A percentile compares a stretch with the other conserved stretches of the same genome.
phyloP scores from a whole-genome alignment of 1,140 invertebrate species.

The Panagrolaimus sp. region DNA sequence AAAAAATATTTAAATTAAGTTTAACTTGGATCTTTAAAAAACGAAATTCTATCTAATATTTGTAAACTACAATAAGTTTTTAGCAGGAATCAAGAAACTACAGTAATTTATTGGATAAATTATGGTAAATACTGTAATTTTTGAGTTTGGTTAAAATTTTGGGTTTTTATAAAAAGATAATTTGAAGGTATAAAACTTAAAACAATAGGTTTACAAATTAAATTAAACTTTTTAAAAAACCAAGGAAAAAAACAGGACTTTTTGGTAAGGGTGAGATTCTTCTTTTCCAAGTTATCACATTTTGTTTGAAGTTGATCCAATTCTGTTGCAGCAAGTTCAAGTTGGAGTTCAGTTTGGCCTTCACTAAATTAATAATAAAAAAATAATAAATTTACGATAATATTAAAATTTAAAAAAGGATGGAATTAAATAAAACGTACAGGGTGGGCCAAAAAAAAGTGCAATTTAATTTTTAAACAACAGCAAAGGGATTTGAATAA shows the following conservation, averaged over 20 bases:
- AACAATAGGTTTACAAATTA: conserved; percentile 2
- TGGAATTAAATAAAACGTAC: conserved; percentile 23
- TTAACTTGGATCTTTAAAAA: not conserved
- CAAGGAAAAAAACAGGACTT: conserved; percentile 23
- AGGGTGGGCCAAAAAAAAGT: no score
- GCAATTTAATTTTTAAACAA: no score
- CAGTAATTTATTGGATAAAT: no score
- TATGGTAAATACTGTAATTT: no score
- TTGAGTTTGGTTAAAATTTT: no score
- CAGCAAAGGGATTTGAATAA: no score
- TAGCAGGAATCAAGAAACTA: no score
- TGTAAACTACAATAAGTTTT: no score
- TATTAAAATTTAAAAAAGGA: not conserved
- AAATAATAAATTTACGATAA: conserved; percentile 17
- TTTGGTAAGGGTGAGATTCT: conserved; percentile 33
- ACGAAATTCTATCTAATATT: no score
- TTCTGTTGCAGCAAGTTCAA: conserved; percentile 46
- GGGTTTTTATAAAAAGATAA: not conserved
- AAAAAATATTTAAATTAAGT: not conserved
- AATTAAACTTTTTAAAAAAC: conserved; percentile 1
- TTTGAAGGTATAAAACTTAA: not conserved
- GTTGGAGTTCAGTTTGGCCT: conserved; percentile 45
- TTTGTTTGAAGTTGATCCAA: conserved; percentile 39
- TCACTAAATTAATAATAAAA: conserved; percentile 43
- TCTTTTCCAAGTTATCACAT: conserved; percentile 31